Evolutionary conservation across 2,113 vertebrate genomes (phyloP).

Genomic region (Thermophis baileyi): DNA sequence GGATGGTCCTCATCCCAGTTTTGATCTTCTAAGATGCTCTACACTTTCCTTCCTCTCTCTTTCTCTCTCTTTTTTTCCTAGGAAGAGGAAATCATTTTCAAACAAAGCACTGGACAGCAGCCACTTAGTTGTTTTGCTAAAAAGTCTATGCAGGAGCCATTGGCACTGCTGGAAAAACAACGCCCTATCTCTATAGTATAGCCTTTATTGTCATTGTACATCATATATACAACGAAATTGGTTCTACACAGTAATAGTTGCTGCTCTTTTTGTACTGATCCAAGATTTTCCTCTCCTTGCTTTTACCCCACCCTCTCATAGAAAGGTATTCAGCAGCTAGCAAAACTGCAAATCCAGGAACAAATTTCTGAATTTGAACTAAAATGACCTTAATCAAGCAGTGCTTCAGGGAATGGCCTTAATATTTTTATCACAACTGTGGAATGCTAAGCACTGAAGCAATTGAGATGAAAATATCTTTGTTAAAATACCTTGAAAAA

Average conservation of each 20-base stretch:
- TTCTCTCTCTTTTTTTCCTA: background rate
- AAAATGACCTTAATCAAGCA: slow-evolving; percentile 36
- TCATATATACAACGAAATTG: too few relatives aligned
- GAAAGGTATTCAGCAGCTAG: background rate
- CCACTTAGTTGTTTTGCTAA: background rate
- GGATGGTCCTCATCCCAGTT: background rate
- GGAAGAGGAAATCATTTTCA: background rate
- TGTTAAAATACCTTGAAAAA: background rate
- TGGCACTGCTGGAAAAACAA: background rate
- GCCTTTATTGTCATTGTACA: too few relatives aligned
- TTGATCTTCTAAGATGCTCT: background rate
- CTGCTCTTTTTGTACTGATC: background rate
- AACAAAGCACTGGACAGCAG: background rate
- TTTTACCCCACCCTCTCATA: background rate
- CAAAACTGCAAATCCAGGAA: slow-evolving; percentile 17
- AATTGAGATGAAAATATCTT: slow-evolving; percentile 40
- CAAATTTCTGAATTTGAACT: background rate
- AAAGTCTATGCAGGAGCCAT: background rate
- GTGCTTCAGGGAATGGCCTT: slow-evolving; percentile 4
- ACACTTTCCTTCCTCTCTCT: background rate
- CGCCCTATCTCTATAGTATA: fast-evolving
- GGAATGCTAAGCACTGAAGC: slow-evolving; percentile 1
- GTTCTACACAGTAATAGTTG: background rate
- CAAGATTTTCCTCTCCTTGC: background rate
- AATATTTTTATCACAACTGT: slow-evolving; percentile 30